phyloP scores from a whole-genome alignment of 2,888 invertebrate species.

The Oscheius sp. region DNA sequence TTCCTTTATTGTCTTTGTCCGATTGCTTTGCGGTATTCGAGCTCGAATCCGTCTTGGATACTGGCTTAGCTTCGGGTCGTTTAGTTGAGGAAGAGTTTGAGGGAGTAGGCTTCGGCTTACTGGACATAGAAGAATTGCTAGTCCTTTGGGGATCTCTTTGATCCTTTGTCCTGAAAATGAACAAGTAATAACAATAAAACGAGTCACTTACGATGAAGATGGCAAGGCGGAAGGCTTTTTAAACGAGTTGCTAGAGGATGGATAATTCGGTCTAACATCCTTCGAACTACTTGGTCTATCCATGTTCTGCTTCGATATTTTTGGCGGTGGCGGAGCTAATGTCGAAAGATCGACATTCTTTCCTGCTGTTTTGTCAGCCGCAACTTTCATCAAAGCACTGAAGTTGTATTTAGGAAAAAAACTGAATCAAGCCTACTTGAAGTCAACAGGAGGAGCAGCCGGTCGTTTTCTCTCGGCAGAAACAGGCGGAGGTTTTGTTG shows the following conservation, averaged over 20 bases:
- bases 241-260: not conserved
- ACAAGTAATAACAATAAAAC: not conserved
- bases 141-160: not conserved
- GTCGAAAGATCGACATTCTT: slow-evolving; percentile 23
- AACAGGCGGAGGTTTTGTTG: slow-evolving; percentile 10
- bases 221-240: not conserved
- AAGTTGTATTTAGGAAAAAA: not conserved
- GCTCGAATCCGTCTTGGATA: not conserved
- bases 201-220: not conserved
- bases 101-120: not conserved
- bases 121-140: not conserved
- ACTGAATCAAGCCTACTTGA: slow-evolving; percentile 39
- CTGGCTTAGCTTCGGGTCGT: not conserved
- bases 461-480: slow-evolving; percentile 45
- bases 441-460: slow-evolving; percentile 50
- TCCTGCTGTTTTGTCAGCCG: slow-evolving; percentile 33
- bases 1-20: not conserved
- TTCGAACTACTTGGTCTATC: slow-evolving; percentile 3
- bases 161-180: not conserved
- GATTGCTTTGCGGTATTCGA: not conserved
- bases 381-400: slow-evolving; percentile 49
- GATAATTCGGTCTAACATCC: too few relatives aligned
- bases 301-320: not conserved
- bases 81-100: not conserved
- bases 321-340: not conserved